A percentile compares a stretch with the other conserved stretches of the same genome.
Evolutionary conservation across 2,888 invertebrate species (phyloP).

Genomic region (Drosophila limbata): DNA sequence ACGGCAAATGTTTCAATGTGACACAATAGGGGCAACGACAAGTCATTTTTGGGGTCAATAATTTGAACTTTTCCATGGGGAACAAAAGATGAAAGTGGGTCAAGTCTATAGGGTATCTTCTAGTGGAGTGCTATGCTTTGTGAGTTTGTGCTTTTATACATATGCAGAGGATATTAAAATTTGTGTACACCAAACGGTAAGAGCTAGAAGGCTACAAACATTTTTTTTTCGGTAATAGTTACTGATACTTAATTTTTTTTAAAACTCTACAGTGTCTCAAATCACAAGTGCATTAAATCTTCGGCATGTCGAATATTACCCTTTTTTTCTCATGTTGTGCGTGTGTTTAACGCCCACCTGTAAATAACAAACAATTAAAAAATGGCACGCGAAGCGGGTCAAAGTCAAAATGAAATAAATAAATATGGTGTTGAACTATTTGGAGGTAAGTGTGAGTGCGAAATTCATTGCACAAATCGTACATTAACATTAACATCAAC

Average conservation of each 20-base stretch:
- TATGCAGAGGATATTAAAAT: no score
- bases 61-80: not conserved
- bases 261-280: not conserved
- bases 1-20: slow-evolving; percentile 12
- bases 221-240: no score
- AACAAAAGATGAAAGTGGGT: not conserved
- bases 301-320: not conserved
- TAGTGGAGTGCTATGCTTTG: not conserved
- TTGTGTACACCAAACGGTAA: no score
- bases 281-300: not conserved
- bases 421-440: slow-evolving; percentile 43
- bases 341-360: slow-evolving; percentile 45
- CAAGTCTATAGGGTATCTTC: slow-evolving; percentile 1
- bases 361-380: slow-evolving; percentile 52
- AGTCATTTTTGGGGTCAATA: slow-evolving; percentile 4
- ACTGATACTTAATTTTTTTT: not conserved
- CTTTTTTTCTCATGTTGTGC: not conserved
- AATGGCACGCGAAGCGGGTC: slow-evolving; percentile 68
- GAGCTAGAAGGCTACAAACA: no score
- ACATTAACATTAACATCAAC: slow-evolving; percentile 11
- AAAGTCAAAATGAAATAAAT: slow-evolving; percentile 63
- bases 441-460: slow-evolving; percentile 58
- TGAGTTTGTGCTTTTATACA: not conserved
- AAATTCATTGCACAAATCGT: slow-evolving; percentile 61
- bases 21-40: slow-evolving; percentile 3